These are phyloP conservation scores for Nomada goodeniana DNA, from an alignment of 2,888 invertebrate genomes.

Conservation along the genomic window DNA sequence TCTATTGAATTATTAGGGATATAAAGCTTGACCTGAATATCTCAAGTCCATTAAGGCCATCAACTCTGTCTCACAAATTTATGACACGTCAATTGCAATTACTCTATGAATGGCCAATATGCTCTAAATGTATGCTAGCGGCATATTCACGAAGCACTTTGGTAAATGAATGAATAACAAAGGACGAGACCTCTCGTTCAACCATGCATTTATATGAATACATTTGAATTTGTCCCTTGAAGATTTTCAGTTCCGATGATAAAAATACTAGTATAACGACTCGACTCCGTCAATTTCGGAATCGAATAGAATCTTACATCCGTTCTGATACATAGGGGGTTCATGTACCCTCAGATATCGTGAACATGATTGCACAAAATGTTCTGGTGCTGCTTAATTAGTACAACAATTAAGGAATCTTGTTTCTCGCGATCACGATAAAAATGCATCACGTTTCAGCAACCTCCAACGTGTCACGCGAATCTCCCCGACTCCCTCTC, in stretches of 20 bases:
- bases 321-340: background rate
- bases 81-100: constrained; percentile 16
- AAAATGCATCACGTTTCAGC: constrained; percentile 25
- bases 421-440: constrained; percentile 28
- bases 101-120: background rate
- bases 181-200: background rate
- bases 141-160: background rate
- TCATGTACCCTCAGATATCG: background rate
- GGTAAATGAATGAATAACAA: background rate
- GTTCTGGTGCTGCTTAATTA: constrained; percentile 30
- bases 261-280: background rate
- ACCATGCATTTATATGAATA: background rate
- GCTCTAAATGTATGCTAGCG: background rate
- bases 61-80: constrained; percentile 15
- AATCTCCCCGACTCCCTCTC: background rate
- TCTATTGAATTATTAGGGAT: background rate
- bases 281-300: background rate
- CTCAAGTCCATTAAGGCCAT: constrained; percentile 6
- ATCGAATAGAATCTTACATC: background rate
- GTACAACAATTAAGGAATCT: constrained; percentile 23
- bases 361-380: background rate
- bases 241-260: background rate
- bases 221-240: background rate
- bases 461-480: background rate
- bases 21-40: constrained; percentile 10